Percentiles rank a stretch among this genome's conserved stretches.
Conservation (phyloP, 2,797 vertebrate species). For the Manis crassicaudata region DNA sequence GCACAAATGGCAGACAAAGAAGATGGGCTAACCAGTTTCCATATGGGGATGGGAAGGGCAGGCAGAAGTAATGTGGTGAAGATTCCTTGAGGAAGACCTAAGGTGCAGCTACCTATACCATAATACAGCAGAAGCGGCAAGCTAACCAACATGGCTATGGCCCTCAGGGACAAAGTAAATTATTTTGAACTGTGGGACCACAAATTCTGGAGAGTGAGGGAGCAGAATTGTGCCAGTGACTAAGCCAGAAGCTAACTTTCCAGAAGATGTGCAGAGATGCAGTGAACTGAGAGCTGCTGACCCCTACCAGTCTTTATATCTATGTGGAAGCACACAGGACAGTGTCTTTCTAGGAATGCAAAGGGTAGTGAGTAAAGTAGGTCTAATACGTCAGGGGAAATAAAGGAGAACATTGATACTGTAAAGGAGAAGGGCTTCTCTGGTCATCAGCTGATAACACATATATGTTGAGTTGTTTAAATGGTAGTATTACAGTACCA, state of each 20-base stretch:
- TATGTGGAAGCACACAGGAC: not conserved
- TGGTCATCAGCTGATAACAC: not conserved
- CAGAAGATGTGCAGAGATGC: not conserved
- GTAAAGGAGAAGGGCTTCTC: not conserved
- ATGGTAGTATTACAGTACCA: not conserved
- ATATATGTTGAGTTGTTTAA: conserved; percentile 4
- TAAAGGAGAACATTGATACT: not conserved
- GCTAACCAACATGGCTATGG: not conserved
- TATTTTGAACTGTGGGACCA: not conserved
- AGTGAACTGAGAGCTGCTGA: not conserved
- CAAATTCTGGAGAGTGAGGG: not conserved
- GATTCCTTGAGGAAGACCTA: not conserved
- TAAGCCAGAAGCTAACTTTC: not conserved
- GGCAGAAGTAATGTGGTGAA: not conserved
- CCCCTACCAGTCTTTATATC: not conserved
- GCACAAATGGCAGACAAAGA: not conserved
- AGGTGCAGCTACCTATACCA: not conserved
- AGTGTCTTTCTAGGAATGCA: not conserved
- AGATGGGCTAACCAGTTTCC: not conserved
- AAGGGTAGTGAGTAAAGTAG: not conserved
- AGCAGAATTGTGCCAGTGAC: not conserved
- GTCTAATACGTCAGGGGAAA: not conserved
- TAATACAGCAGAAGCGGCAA: not conserved
- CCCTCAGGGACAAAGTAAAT: conserved; percentile 15
- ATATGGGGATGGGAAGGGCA: not conserved